phyloP scores from a whole-genome alignment of 30 jellyfish, hydroid and myxozoan species.

The Cassiopea xamachana region DNA sequence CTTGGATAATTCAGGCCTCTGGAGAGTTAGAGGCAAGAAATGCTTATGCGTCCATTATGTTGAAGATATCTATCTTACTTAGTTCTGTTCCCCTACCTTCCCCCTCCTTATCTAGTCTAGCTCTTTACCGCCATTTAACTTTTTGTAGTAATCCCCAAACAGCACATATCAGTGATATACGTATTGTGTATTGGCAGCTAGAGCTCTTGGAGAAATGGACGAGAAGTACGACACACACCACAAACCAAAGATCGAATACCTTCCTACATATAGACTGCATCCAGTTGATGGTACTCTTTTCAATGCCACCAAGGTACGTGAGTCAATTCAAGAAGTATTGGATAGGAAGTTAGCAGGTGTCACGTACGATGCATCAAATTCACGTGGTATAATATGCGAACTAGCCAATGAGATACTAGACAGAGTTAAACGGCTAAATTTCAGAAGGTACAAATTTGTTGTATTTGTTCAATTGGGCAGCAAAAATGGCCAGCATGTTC shows the following conservation, averaged over 20 bases:
- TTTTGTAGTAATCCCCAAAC: too few relatives aligned
- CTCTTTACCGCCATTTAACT: too few relatives aligned
- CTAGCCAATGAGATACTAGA: constrained; percentile 62
- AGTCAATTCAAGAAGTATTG: constrained; percentile 35
- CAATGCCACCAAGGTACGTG: constrained; percentile 34
- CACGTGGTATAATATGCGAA: constrained; percentile 22
- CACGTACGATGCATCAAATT: constrained; percentile 29
- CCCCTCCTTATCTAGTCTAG: too few relatives aligned
- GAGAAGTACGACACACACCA: constrained; percentile 30
- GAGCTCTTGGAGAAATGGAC: not conserved
- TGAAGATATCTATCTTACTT: too few relatives aligned
- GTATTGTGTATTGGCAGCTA: not conserved
- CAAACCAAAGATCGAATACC: constrained; percentile 32
- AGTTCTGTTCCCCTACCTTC: too few relatives aligned
- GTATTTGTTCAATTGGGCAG: constrained; percentile 70
- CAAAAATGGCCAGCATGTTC: constrained; percentile 58
- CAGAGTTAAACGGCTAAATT: constrained; percentile 32
- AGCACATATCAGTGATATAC: too few relatives aligned
- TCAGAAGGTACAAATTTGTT: constrained; percentile 62
- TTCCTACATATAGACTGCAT: constrained; percentile 59
- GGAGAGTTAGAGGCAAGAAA: too few relatives aligned
- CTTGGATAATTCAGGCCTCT: too few relatives aligned
- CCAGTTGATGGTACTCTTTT: constrained; percentile 53
- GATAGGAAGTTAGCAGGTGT: constrained; percentile 30
- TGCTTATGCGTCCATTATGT: too few relatives aligned